Evolutionary conservation across 2,888 invertebrate species (phyloP), one percentile per base, ranked within the genome.

Genomic region (Eurytoma adleriae): DNA sequence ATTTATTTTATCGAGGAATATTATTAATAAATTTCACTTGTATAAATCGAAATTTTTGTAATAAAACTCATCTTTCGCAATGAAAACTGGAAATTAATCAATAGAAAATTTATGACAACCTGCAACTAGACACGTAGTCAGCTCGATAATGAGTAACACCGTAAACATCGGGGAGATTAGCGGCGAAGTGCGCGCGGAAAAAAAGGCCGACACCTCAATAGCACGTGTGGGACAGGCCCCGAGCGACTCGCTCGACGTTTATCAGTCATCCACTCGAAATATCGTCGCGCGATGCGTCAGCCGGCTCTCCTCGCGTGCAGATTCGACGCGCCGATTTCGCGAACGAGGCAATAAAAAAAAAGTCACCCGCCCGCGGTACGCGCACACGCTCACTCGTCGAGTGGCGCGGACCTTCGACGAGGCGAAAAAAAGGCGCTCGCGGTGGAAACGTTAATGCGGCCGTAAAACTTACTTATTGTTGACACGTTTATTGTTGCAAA

Each of bases 221-320:
- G 27, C 48, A 59, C 48, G 59, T 71, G 54, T 18, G 67, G 20
- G 61, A n/a, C 69, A 14, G 50, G 12, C 48, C 52, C 54, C 54
- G 18, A n/a, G 59, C 54, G 40, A 57, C 40, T 57, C 57, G 50
- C 30, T 18, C 40, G 48, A 78, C 76, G 83, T 85, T 84, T 84
- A 85, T 84, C 85, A 86, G 85, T 86, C 85, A 84, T 78, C 83
- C 84, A 84, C 83, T 84, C 83, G 82, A 84, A 84, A 84, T 83
- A 83, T 76, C n/a, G 56, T 76, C 82, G 81, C 64, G 61, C 70
- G 75, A 77, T 78, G 67, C 56, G 68, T 72, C 69, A 79, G 70
- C 18, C 78, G 73, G n/a, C 16, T 18, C 40, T 52, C n/a, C 20
- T 30, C 54, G 69, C n/a, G 18, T 24, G 16, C 13, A 59, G 67